phyloP scores from a whole-genome alignment of 2,888 invertebrate genomes.

The Crepidodera aurea region DNA sequence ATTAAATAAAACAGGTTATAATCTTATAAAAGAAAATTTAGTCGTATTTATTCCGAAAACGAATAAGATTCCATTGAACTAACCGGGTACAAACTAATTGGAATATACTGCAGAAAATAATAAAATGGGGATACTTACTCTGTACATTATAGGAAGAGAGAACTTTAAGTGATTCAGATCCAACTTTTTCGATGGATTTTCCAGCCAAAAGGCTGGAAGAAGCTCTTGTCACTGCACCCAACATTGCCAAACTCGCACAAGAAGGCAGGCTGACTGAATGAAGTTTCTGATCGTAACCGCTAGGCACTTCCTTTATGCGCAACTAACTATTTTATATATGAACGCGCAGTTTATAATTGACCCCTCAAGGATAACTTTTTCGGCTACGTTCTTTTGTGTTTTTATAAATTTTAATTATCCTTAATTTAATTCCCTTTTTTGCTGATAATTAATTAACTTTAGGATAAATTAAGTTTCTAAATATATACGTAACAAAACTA shows the following conservation, averaged over 20 bases:
- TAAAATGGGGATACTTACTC: slow-evolving; percentile 54
- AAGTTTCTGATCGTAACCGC: slow-evolving; percentile 12
- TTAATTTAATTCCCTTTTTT: no score
- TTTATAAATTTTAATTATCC: not conserved
- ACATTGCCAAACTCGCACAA: slow-evolving; percentile 62
- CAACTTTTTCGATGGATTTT: slow-evolving; percentile 68
- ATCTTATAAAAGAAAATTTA: not conserved
- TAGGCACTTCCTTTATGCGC: slow-evolving; percentile 33
- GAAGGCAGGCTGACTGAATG: slow-evolving; percentile 26
- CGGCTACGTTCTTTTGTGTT: not conserved
- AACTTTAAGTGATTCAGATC: slow-evolving; percentile 68
- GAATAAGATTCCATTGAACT: not conserved
- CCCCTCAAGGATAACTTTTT: not conserved
- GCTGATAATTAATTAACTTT: no score
- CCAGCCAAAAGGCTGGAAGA: slow-evolving; percentile 69
- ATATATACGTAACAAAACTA: no score
- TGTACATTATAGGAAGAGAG: slow-evolving; percentile 59
- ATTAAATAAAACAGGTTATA: not conserved
- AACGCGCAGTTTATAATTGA: slow-evolving; percentile 1
- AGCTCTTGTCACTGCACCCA: slow-evolving; percentile 69
- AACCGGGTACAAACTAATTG: slow-evolving; percentile 13
- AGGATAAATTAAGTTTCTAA: no score
- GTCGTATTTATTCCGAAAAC: not conserved
- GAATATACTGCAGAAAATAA: not conserved
- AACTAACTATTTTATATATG: not conserved